Percentiles rank a stretch among this genome's conserved stretches.
These are phyloP conservation scores for Augochlorella aurata DNA, from an alignment of 2,888 invertebrate genomes.

Conservation along the genomic window DNA sequence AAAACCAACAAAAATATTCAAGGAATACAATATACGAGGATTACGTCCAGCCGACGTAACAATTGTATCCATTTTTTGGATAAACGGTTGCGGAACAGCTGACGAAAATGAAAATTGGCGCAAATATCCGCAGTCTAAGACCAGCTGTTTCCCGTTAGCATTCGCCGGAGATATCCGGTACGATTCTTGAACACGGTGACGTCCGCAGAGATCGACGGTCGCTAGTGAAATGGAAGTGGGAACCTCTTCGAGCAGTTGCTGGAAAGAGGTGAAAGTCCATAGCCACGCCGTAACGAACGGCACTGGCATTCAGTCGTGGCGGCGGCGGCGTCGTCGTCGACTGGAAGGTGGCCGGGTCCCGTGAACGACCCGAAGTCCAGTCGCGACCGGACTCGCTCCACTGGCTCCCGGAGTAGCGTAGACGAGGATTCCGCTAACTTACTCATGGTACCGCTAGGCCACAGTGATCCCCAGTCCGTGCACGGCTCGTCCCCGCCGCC, in stretches of 20 bases:
- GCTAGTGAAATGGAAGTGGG: constrained; percentile 70
- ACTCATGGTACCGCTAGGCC: constrained; percentile 78
- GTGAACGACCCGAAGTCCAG: constrained; percentile 50
- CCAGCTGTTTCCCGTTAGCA: background rate
- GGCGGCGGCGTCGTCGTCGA: constrained; percentile 40
- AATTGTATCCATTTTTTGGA: too few species aligned
- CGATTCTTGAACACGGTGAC: background rate
- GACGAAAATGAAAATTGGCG: too few species aligned
- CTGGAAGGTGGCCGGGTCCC: constrained; percentile 26
- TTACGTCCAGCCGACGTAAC: too few species aligned
- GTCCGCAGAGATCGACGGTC: constrained; percentile 26
- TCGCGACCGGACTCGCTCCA: constrained; percentile 47
- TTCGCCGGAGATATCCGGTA: background rate
- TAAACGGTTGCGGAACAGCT: too few species aligned
- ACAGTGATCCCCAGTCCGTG: constrained; percentile 59
- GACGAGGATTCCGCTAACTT: constrained; percentile 72
- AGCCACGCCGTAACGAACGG: constrained; percentile 57
- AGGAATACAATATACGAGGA: too few species aligned
- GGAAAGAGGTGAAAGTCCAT: constrained; percentile 74
- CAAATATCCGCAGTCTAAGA: too few species aligned
- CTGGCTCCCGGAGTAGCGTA: constrained; percentile 56
- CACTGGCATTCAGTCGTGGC: constrained; percentile 37
- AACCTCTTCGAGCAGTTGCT: constrained; percentile 58
- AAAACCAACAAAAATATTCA: too few species aligned
- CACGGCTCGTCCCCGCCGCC: constrained; percentile 46